phyloP scores from a whole-genome alignment of 2,113 vertebrate genomes.

The Aptenodytes patagonicus region DNA sequence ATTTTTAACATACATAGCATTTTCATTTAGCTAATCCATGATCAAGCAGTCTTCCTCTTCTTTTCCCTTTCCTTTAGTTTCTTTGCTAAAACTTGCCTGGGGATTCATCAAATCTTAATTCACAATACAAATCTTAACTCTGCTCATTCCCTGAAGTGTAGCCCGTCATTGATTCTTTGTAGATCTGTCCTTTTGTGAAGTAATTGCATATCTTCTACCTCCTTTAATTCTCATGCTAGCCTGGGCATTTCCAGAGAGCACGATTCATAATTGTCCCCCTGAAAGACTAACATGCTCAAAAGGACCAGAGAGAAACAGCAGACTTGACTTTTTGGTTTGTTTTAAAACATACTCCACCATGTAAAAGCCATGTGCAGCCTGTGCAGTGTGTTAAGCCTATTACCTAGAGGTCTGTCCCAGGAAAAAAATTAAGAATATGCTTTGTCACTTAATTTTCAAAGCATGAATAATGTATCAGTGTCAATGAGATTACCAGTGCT shows the following conservation, averaged over 20 bases:
- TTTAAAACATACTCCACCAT: not conserved
- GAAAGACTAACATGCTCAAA: not conserved
- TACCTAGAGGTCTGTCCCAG: not conserved
- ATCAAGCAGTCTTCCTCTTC: not conserved
- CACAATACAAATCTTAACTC: conserved; percentile 17
- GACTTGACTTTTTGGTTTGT: not conserved
- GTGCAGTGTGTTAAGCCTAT: not conserved
- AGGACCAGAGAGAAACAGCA: not conserved
- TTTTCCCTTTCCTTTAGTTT: not conserved
- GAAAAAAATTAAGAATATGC: not conserved
- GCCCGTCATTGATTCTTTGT: not conserved
- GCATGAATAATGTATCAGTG: not conserved
- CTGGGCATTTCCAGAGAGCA: not conserved
- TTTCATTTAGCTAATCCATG: conserved; percentile 19
- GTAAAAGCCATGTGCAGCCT: not conserved
- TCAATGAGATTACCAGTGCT: not conserved
- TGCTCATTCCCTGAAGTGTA: not conserved
- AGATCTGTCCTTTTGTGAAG: not conserved
- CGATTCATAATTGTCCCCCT: not conserved
- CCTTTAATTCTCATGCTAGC: not conserved
- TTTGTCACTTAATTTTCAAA: not conserved
- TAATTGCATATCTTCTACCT: not conserved
- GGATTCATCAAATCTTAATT: conserved; percentile 50
- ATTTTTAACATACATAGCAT: not conserved
- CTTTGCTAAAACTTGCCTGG: conserved; percentile 19